Conservation (phyloP, 2,888 invertebrate genomes). For the Stenchaetothrips biformis region DNA sequence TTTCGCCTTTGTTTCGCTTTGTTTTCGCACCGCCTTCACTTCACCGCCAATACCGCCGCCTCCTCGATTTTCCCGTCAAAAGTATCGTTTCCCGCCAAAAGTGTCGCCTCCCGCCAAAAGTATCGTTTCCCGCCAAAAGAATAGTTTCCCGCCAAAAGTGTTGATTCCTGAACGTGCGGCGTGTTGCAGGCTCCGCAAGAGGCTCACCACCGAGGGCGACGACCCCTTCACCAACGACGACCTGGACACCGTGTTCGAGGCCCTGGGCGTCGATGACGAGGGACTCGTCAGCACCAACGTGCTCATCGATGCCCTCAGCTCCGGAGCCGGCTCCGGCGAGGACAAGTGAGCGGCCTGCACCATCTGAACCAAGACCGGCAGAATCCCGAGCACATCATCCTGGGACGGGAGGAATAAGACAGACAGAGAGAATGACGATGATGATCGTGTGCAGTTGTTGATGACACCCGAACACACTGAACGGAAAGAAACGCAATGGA, state of each 20-base stretch:
- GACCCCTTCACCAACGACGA: slow-evolving; percentile 20
- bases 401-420: slow-evolving; percentile 4
- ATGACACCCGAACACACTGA: background rate
- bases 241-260: slow-evolving; percentile 10
- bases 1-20: too few species aligned
- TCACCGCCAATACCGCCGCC: too few species aligned
- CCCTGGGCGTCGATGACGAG: background rate
- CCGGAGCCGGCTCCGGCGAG: background rate
- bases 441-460: background rate
- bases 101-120: too few species aligned
- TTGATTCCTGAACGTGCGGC: too few species aligned
- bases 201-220: slow-evolving; percentile 17
- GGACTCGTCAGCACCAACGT: background rate
- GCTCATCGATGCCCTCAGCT: slow-evolving; percentile 9
- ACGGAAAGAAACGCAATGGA: background rate
- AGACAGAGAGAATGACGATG: background rate
- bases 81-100: too few species aligned
- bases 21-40: too few species aligned
- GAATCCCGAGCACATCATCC: background rate
- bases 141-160: too few species aligned
- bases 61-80: too few species aligned
- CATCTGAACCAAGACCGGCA: background rate
- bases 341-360: background rate
- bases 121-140: too few species aligned
- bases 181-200: background rate